A percentile compares a stretch with the other conserved stretches of the same genome.
These are phyloP conservation scores for Zele albiditarsus DNA, from an alignment of 2,888 invertebrate species.

Conservation along the genomic window DNA sequence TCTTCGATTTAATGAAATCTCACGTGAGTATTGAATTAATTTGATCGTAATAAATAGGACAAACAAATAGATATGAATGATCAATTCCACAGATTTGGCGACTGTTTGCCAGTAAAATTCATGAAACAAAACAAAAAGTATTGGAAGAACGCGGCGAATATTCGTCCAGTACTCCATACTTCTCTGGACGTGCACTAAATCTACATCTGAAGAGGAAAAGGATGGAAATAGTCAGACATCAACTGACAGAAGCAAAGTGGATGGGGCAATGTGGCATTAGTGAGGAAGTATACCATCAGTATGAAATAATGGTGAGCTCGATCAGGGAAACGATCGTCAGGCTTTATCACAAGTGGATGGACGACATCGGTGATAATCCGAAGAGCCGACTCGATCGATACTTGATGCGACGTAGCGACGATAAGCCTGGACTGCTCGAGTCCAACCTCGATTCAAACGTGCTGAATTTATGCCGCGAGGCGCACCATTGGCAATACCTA, in stretches of 20 bases:
- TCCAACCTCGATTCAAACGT: conserved; percentile 86
- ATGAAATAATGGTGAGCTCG: conserved; percentile 77
- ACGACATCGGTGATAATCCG: conserved; percentile 78
- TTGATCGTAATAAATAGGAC: neutral
- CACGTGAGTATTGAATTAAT: conserved; percentile 72
- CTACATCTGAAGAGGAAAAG: conserved; percentile 80
- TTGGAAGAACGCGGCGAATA: conserved; percentile 77
- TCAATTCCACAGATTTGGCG: conserved; percentile 77
- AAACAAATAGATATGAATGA: neutral
- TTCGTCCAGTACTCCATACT: conserved; percentile 81
- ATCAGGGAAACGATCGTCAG: conserved; percentile 76
- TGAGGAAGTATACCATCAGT: conserved; percentile 82
- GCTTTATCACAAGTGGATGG: conserved; percentile 76
- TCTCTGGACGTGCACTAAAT: conserved; percentile 82
- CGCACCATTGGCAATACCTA: conserved; percentile 82
- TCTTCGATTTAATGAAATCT: conserved; percentile 81
- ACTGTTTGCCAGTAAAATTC: conserved; percentile 84
- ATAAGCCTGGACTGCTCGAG: conserved; percentile 78
- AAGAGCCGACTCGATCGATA: conserved; percentile 79
- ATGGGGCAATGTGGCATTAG: conserved; percentile 83
- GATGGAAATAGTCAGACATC: conserved; percentile 77
- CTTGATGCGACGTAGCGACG: conserved; percentile 81
- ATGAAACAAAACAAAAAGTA: conserved; percentile 82
- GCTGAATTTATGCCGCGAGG: conserved; percentile 82
- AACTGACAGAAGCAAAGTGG: conserved; percentile 85